These are phyloP conservation scores for Chaenodraco wilsoni DNA, from an alignment of 2,797 vertebrate species.

Conservation along the genomic window DNA sequence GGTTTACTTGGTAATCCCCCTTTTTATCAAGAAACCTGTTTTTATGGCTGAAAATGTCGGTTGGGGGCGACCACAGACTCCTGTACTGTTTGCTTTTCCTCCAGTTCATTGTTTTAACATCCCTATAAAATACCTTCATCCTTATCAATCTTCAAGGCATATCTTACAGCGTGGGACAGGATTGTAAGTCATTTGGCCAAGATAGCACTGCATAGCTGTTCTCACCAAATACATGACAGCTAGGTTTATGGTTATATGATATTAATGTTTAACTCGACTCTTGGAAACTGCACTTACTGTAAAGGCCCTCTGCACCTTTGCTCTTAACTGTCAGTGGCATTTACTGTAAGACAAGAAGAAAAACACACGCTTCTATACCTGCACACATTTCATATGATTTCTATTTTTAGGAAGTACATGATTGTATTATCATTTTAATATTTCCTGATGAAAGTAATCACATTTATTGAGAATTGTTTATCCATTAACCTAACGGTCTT, in stretches of 20 bases:
- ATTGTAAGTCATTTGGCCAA: slow-evolving; percentile 30
- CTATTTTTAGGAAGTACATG: too few relatives aligned
- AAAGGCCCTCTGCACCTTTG: slow-evolving; percentile 27
- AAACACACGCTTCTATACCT: neutral
- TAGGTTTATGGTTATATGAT: slow-evolving; percentile 17
- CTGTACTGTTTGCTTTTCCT: slow-evolving; percentile 26
- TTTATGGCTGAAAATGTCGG: neutral
- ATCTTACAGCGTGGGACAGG: neutral
- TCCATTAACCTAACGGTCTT: too few relatives aligned
- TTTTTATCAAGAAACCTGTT: neutral
- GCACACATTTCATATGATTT: neutral
- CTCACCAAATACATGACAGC: slow-evolving; percentile 21
- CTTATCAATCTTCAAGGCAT: slow-evolving; percentile 27
- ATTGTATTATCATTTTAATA: too few relatives aligned
- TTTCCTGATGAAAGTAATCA: too few relatives aligned
- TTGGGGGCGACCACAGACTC: neutral
- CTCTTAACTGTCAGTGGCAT: slow-evolving; percentile 33
- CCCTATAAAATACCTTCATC: slow-evolving; percentile 26
- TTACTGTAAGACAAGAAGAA: slow-evolving; percentile 7
- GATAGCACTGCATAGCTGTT: slow-evolving; percentile 31
- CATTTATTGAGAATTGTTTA: too few relatives aligned
- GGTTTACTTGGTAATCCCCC: neutral
- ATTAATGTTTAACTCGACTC: slow-evolving; percentile 58
- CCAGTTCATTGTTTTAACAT: slow-evolving; percentile 27
- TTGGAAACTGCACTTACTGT: slow-evolving; percentile 36